phyloP scores from a whole-genome alignment of 2,797 vertebrate species.

The Heterohyrax brucei region DNA sequence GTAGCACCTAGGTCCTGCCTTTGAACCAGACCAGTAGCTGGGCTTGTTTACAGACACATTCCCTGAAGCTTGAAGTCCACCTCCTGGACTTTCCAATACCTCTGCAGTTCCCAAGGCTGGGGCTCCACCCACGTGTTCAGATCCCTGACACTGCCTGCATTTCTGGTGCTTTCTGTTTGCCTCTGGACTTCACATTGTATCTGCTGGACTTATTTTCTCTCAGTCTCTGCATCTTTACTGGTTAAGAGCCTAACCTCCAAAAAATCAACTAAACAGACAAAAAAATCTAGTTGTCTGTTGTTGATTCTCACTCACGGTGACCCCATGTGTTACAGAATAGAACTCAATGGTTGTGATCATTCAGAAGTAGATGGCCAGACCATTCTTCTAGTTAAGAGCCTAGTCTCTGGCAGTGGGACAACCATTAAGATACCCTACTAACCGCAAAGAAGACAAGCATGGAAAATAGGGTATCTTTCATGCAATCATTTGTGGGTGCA shows the following conservation, averaged over 20 bases:
- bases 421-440: not conserved
- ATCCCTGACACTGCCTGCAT: not conserved
- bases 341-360: not conserved
- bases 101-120: not conserved
- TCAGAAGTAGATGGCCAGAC: not conserved
- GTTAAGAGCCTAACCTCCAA: not conserved
- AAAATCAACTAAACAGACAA: not conserved
- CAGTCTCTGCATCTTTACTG: not conserved
- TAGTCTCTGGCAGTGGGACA: not conserved
- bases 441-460: not conserved
- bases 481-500: no score
- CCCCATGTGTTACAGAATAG: not conserved
- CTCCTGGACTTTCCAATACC: not conserved
- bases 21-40: not conserved
- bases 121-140: not conserved
- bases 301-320: not conserved
- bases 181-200: not conserved
- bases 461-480: not conserved
- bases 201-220: not conserved
- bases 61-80: not conserved
- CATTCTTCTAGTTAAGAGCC: not conserved
- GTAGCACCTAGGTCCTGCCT: not conserved
- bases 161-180: not conserved
- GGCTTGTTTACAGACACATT: not conserved
- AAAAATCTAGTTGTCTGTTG: not conserved